Conservation (phyloP, 2,797 vertebrate species). For the Nannoperca obscura region DNA sequence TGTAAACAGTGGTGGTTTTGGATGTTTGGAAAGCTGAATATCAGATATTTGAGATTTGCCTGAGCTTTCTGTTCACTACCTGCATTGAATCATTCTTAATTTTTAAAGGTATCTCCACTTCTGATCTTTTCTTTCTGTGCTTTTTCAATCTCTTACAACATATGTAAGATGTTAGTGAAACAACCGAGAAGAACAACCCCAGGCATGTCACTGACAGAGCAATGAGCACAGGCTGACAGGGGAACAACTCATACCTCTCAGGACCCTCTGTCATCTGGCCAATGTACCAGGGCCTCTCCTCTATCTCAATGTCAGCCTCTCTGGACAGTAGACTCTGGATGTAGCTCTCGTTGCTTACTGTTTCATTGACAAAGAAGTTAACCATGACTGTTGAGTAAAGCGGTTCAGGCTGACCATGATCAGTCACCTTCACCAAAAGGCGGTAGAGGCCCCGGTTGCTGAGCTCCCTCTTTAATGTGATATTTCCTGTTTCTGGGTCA, state of each 20-base stretch:
- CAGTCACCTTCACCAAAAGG: slow-evolving; percentile 96
- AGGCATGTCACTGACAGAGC: slow-evolving; percentile 91
- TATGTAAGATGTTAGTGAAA: slow-evolving; percentile 91
- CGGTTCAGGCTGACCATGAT: slow-evolving; percentile 96
- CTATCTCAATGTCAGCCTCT: slow-evolving; percentile 91
- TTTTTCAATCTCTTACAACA: slow-evolving; percentile 91
- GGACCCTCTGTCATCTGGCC: slow-evolving; percentile 86
- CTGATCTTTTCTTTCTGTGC: slow-evolving; percentile 86
- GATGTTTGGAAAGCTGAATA: slow-evolving; percentile 38
- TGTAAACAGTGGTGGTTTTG: slow-evolving; percentile 71
- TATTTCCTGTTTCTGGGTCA: slow-evolving; percentile 96
- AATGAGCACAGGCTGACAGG: slow-evolving; percentile 91
- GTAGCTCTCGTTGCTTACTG: slow-evolving; percentile 97
- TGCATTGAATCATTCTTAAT: slow-evolving; percentile 87
- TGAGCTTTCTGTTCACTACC: slow-evolving; percentile 89
- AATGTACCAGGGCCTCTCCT: slow-evolving; percentile 88
- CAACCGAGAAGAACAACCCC: slow-evolving; percentile 89
- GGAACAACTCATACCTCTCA: slow-evolving; percentile 86
- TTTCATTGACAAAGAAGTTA: slow-evolving; percentile 98
- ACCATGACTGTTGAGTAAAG: slow-evolving; percentile 96
- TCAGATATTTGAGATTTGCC: slow-evolving; percentile 96
- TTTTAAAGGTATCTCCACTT: slow-evolving; percentile 94
- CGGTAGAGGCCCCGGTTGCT: slow-evolving; percentile 95
- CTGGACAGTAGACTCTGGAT: slow-evolving; percentile 93
- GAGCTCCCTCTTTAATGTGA: slow-evolving; percentile 94